These are phyloP conservation scores for Whitmania pigra DNA, from an alignment of 1,140 invertebrate genomes.

Conservation along the genomic window DNA sequence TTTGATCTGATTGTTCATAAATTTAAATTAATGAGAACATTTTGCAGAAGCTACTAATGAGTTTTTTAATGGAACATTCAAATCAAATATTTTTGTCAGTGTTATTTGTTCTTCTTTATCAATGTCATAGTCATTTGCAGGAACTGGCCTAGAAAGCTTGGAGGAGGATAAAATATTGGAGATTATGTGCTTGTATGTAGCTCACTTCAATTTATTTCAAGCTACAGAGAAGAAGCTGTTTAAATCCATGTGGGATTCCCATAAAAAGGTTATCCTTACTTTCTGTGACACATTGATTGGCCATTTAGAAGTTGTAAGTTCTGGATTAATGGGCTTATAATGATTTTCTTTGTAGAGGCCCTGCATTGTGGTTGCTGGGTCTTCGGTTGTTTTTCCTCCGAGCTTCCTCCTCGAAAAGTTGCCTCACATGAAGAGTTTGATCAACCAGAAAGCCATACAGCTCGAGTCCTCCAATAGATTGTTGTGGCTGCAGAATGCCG, in stretches of 20 bases:
- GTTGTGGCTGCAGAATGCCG: constrained; percentile 49
- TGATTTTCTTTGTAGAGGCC: constrained; percentile 36
- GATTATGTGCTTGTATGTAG: constrained; percentile 57
- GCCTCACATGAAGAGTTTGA: constrained; percentile 47
- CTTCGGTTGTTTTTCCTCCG: constrained; percentile 66
- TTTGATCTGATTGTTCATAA: background rate
- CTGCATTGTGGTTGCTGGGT: constrained; percentile 59
- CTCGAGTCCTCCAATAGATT: constrained; percentile 46
- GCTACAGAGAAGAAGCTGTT: constrained; percentile 63
- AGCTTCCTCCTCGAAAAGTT: constrained; percentile 55
- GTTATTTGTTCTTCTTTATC: too few relatives aligned
- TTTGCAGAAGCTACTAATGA: background rate
- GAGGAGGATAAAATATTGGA: constrained; percentile 54
- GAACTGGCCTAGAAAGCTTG: constrained; percentile 43
- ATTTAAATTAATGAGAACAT: too few relatives aligned
- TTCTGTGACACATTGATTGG: too few relatives aligned
- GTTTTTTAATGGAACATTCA: background rate
- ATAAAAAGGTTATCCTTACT: constrained; percentile 54
- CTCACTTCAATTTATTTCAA: constrained; percentile 62
- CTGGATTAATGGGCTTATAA: too few relatives aligned
- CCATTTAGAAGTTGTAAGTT: too few relatives aligned
- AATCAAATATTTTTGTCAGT: too few relatives aligned
- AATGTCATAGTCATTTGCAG: constrained; percentile 27
- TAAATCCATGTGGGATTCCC: constrained; percentile 56
- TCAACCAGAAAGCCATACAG: constrained; percentile 52